These are phyloP conservation scores for Crotophaga sulcirostris DNA, from an alignment of 2,113 vertebrate genomes.

Conservation along the genomic window DNA sequence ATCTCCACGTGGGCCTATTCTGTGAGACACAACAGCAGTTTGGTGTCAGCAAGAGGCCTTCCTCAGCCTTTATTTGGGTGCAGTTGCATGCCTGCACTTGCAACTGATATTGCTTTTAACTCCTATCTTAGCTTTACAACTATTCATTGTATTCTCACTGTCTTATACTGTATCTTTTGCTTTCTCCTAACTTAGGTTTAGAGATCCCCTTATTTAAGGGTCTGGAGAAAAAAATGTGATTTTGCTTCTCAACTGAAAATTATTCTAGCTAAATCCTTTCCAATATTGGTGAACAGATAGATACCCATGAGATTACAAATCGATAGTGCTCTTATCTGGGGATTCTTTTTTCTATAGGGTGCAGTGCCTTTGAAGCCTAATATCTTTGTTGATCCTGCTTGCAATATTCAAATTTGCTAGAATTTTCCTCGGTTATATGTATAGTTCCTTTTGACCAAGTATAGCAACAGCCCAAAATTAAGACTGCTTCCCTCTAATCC, in stretches of 20 bases:
- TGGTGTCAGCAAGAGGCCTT: neutral
- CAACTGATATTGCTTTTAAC: neutral
- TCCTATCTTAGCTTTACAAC: neutral
- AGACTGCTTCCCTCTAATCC: neutral
- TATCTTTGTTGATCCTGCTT: neutral
- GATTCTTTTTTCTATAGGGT: neutral
- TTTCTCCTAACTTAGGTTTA: neutral
- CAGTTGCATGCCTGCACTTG: neutral
- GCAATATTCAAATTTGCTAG: neutral
- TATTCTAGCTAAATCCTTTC: neutral
- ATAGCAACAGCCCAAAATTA: neutral
- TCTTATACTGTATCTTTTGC: neutral
- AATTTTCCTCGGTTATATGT: neutral
- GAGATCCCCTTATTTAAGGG: neutral
- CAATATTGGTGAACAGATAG: neutral
- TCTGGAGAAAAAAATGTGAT: neutral
- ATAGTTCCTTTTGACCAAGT: neutral
- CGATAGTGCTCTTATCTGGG: neutral
- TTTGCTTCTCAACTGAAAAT: neutral
- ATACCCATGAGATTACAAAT: neutral
- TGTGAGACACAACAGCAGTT: neutral
- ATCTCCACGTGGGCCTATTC: neutral
- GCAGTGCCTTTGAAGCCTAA: neutral
- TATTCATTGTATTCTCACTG: neutral
- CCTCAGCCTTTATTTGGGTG: neutral